Conservation (phyloP, 2,888 invertebrate species). For the Eupithecia tripunctaria region DNA sequence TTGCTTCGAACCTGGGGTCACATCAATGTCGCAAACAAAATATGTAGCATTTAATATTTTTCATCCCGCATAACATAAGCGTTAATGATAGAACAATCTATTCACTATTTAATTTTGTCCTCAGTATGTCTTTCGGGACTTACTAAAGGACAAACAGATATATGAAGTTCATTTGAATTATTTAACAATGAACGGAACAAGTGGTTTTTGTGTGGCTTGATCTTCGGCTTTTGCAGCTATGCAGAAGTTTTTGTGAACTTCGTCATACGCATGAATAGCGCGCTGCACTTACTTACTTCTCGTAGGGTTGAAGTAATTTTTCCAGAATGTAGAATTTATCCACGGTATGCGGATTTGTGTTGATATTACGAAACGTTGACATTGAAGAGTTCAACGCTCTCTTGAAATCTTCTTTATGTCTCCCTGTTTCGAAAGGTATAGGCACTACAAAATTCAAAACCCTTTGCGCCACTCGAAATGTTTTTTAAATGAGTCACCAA, state of each 20-base stretch:
- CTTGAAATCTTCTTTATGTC: constrained; percentile 1
- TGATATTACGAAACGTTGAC: background rate
- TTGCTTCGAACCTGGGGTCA: background rate
- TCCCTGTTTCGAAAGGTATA: constrained; percentile 3
- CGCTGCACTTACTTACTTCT: background rate
- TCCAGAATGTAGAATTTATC: background rate
- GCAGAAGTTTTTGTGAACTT: background rate
- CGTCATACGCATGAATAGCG: background rate
- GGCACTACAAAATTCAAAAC: background rate
- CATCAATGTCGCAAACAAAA: background rate
- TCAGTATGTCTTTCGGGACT: background rate
- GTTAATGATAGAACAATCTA: no score
- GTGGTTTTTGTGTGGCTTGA: background rate
- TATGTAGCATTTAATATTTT: background rate
- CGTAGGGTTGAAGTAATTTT: background rate
- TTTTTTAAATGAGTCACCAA: constrained; percentile 1
- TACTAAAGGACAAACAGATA: background rate
- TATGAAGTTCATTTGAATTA: background rate
- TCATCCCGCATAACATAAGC: background rate
- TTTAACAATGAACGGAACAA: background rate
- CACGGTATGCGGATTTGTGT: background rate
- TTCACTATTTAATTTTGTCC: background rate
- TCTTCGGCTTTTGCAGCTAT: background rate
- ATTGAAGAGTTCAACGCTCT: background rate
- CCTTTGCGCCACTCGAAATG: constrained; percentile 1